Evolutionary conservation across 2,888 invertebrate genomes (phyloP).

Genomic region (Torymus texanus): DNA sequence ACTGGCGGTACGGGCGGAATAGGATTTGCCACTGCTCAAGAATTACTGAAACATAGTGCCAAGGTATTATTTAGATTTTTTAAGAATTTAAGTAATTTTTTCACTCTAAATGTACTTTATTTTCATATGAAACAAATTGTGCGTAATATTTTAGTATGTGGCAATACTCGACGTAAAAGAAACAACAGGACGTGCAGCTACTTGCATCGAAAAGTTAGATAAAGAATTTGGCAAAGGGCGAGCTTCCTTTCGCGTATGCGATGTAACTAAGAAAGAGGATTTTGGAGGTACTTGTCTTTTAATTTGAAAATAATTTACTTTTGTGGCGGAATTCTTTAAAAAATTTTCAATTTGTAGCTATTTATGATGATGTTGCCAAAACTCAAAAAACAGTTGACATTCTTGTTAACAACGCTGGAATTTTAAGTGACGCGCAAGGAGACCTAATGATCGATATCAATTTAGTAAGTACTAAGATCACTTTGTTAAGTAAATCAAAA

Average conservation of each 20-base stretch:
- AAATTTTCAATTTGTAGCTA: background rate
- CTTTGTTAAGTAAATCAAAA: background rate
- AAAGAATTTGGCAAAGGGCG: slow-evolving; percentile 23
- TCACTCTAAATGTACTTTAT: too few relatives aligned
- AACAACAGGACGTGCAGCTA: background rate
- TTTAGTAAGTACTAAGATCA: slow-evolving; percentile 12
- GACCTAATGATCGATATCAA: slow-evolving; percentile 39
- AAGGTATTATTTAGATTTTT: slow-evolving; percentile 60
- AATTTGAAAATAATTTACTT: background rate
- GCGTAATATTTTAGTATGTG: slow-evolving; percentile 26
- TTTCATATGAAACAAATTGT: too few relatives aligned
- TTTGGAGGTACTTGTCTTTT: slow-evolving; percentile 22
- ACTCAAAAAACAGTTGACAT: slow-evolving; percentile 18
- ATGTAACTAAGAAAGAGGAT: slow-evolving; percentile 20
- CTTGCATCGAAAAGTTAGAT: background rate
- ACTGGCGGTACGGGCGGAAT: slow-evolving; percentile 79
- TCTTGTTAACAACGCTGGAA: slow-evolving; percentile 40
- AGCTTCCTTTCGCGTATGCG: slow-evolving; percentile 18
- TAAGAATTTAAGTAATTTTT: too few relatives aligned
- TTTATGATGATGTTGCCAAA: slow-evolving; percentile 15
- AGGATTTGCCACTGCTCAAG: slow-evolving; percentile 75
- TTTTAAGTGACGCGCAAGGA: slow-evolving; percentile 23
- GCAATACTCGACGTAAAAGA: slow-evolving; percentile 34
- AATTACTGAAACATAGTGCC: slow-evolving; percentile 75
- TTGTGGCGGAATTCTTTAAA: background rate